phyloP scores from a whole-genome alignment of 2,888 invertebrate genomes.

The Quadroppia sp. region DNA sequence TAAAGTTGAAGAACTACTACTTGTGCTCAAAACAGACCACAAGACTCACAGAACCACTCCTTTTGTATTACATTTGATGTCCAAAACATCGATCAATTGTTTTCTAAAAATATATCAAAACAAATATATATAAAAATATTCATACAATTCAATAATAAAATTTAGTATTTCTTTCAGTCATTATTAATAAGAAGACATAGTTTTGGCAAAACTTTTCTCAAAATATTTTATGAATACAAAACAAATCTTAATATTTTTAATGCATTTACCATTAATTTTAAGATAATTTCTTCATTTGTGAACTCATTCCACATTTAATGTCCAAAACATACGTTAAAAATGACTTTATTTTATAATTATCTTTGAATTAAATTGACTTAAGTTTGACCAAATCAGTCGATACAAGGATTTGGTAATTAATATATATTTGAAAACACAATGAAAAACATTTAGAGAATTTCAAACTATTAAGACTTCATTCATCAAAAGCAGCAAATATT shows the following conservation, averaged over 20 bases:
- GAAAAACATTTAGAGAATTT: too few species aligned
- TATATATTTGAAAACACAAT: too few species aligned
- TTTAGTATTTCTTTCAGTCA: slow-evolving; percentile 18
- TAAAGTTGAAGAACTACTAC: slow-evolving; percentile 30
- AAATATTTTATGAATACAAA: neutral
- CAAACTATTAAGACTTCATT: too few species aligned
- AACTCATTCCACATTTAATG: neutral
- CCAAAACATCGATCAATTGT: slow-evolving; percentile 14
- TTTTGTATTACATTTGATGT: slow-evolving; percentile 2
- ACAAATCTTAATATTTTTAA: neutral
- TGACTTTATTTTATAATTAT: too few species aligned
- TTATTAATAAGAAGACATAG: neutral
- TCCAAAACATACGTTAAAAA: neutral
- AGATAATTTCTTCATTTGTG: neutral
- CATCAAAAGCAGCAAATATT: too few species aligned
- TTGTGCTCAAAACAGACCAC: slow-evolving; percentile 20
- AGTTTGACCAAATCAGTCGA: too few species aligned
- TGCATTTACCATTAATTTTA: neutral
- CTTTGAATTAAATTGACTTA: too few species aligned
- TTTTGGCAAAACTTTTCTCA: neutral
- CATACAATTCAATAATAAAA: neutral
- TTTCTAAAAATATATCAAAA: neutral
- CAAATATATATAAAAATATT: slow-evolving; percentile 9
- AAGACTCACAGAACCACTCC: neutral
- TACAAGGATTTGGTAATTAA: too few species aligned